Evolutionary conservation across 2,888 invertebrate genomes (phyloP), one percentile per base, ranked within the genome.

Genomic region (Gnatocerus cornutus): DNA sequence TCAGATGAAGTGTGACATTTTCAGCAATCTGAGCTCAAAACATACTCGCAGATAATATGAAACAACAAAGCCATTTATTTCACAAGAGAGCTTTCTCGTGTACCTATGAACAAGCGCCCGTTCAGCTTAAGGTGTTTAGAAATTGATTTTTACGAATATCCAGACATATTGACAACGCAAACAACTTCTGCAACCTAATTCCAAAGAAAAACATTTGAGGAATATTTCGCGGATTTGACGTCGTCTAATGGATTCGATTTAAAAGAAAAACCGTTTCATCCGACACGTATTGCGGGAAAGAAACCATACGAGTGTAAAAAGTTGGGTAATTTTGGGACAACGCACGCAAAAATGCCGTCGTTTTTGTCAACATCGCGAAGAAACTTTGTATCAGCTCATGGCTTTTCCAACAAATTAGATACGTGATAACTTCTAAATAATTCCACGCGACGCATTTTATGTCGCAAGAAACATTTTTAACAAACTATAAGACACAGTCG

Each of bases 1-100:
- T 74, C 67, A 58, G 66, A 56, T 48, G 69, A 63, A 72, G 61
- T 74, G 71, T 69, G 73, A 73, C 73, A 56, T 73, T 70, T 63
- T 53, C 69, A 71, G 71, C 73, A 76, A 77, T 77, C 74, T 73
- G 71, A 67, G 72, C 73, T 76, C 68, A 74, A 78, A 76, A 75
- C 72, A 72, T 71, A 76, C 75, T 71, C 69, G 73, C 63, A 74
- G 78, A 78, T 78, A 79, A 80, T 80, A 77, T 74, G 74, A 75
- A 77, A 74, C 77, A 78, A 78, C 80, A 80, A 77, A 78, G 77
- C 78, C 76, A 77, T 78, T 79, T 79, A 78, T 78, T 77, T 78
- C 73, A 65, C 74, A 78, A 77, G 77, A 79, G 76, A 80, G 80
- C 79, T 79, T 80, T 80, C 77, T 73, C 77, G 73, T 79, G 78